Base-by-base conservation (phyloP, 2,888 invertebrate genomes). In the Ernsta delagoae region DNA sequence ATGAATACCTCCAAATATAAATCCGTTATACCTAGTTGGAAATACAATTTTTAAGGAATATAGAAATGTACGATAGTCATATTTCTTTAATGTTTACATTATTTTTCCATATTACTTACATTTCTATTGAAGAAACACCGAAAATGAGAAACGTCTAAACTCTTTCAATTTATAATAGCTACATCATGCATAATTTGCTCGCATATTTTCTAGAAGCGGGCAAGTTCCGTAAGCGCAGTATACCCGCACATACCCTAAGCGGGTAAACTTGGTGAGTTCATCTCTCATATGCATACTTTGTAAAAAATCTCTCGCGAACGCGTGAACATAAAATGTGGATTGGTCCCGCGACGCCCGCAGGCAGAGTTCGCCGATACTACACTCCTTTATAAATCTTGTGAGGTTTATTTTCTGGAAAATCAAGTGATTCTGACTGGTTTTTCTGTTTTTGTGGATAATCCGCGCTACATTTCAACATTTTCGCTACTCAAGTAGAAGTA, bases 251-350 rank as follows among this genome's bases (percentile, higher is more conserved):
- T 60, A 66, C 54, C 60, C 43, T 41, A 9, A 50, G 41, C 66
- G 66, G 66, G 53, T 65, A 59, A 50, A 65, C 65, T 65, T 65
- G 57, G 60, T 4, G 24, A 16, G 8, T 77, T 43, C 43, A 43
- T 43, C 43, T 77, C 79, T 84, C 80, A 77, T 83, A 85, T 85
- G 82, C 84, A 86, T 87, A 87, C 83, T 87, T 86, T 83, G 84
- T 82, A 81, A 83, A 85, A 85, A 86, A 83, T 82, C 81, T 77
- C 74, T 77, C 74, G 78, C 75, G 74, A 78, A 82, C 75, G 81
- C 80, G 85, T 73, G 80, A 83, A 83, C 81, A 82, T 83, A 84
- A 83, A 79, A 78, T 73, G 77, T 70, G 77, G 77, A 84, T 83
- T 76, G 85, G 79, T 59, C 65, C 65, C 65, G 12, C n/a, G 81